Evolutionary conservation across 2,113 vertebrate species (phyloP), one percentile per base, ranked within the genome.

Genomic region (Onychorhynchus coronatus): DNA sequence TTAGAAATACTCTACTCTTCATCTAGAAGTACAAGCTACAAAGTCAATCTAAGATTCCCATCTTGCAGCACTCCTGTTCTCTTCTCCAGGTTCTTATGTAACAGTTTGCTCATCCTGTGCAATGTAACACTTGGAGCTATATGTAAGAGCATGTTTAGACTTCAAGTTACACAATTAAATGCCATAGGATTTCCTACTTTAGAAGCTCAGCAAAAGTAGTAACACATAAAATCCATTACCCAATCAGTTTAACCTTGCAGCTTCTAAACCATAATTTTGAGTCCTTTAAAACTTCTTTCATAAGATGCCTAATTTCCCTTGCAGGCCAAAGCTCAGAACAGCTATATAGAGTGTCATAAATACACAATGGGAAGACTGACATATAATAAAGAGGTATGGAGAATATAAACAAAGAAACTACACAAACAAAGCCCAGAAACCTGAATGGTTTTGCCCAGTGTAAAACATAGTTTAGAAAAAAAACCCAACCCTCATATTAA

Each of bases 131-230:
- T 85, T 71, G 5, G 7, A 73, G 37, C 31, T 39, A 9, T 10
- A 15, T 1, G 0, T 20, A 28, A 65, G 24, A 82, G 4, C 2
- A 30, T 3, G 3, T 56, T 47, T 22, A 14, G 30, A 55, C 12
- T 63, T 63, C 12, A 42, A 37, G 8, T 47, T 39, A 50, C 3
- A 6, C 23, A 33, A 24, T 55, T 74, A 62, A 56, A 66, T 53
- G 5, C 8, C 14, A 20, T 2, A 62, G 15, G 1, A 39, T 59
- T 79, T 62, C 14, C 28, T 72, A 21, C 12, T 79, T 73, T 61
- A 78, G 11, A 81, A 79, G 68, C 8, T 30, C 39, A 42, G 11
- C 5, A 61, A 23, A 77, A 70, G 2, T 28, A 27, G 44, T 5
- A 63, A n/a, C 14, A 23, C 6, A 35, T 21, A 6, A 8, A 74